Evolutionary conservation across 2,113 vertebrate genomes (phyloP), one percentile per base, ranked within the genome.

Genomic region (Podarcis muralis): DNA sequence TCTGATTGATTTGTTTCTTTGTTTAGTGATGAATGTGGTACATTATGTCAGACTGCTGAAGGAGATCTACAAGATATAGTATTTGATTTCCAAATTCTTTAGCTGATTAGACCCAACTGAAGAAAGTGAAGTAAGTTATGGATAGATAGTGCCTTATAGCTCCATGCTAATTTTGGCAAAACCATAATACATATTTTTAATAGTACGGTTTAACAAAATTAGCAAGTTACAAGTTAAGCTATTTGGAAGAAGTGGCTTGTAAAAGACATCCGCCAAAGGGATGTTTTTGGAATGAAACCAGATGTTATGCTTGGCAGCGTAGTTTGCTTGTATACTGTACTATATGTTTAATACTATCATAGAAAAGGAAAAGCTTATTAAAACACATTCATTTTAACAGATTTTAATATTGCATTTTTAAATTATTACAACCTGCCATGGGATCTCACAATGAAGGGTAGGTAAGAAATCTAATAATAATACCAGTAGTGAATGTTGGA

Each of bases 261-360:
- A 59, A 81, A 81, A 57, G 65, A 79, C 32, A 57, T 3, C 48
- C 3, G 1, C 74, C 62, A 86, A 72, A 85, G 74, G 15, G 80
- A 69, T 25, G 86, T 82, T 88, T 75, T 79, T 75, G 48, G 69
- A 82, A 72, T 75, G 48, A 37, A 80, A n/a, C 76, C 77, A 35
- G n/a, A 71, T 80, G 32, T 80, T 62, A 62, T 62, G 18, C 13
- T 62, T 62, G 59, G 59, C 59, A 62, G 59, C 59, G 1, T 62
- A 62, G 59, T 62, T 18, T 62, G 59, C 59, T 20, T 62, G 59
- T 62, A 20, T 20, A 62, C 18, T 59, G 15, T 62, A 62, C 13
- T 62, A 62, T 62, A 62, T 62, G 59, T 62, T 15, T 62, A 62
- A 62, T 62, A 8, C 59, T 62, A 15, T 62, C 59, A 62, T 18